Base-by-base conservation (phyloP, 1,140 invertebrate genomes). In the Micrasema longulum region DNA sequence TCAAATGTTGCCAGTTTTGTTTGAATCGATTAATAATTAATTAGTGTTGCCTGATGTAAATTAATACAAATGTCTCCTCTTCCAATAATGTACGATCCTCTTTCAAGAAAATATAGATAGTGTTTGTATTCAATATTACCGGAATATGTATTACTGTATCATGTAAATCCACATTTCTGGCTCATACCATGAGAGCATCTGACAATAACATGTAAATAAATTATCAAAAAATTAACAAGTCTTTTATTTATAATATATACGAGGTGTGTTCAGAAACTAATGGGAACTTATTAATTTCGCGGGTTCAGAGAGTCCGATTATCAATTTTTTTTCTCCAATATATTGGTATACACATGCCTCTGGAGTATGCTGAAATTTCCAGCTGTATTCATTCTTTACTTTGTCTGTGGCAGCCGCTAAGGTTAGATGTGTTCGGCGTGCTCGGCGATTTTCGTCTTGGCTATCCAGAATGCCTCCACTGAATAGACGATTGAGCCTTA, bases 201-300 rank as follows among this genome's bases (percentile, higher is more conserved):
- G 72, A 74, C 72, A 74, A 74, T 74, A 74, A 74, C 62, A 43
- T 74, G 72, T 74, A 74, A 74, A 74, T 74, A 74, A 74, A 74
- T 71, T 74, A 74, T 74, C 67, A 74, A 74, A 74, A 74, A 71
- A 70, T 50, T 69, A n/a, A 6, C 5, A n/a, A 55, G 5, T 11
- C 31, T 55, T 55, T 55, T 55, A 31, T 31, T 31, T 31, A 4
- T 2, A 31, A n/a, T n/a, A n/a, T n/a, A n/a, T n/a, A n/a, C n/a
- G n/a, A n/a, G n/a, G n/a, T n/a, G n/a, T n/a, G n/a, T n/a, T n/a
- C n/a, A n/a, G n/a, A n/a, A n/a, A n/a, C n/a, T n/a, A n/a, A n/a
- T n/a, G n/a, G n/a, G n/a, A n/a, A n/a, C n/a, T n/a, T n/a, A n/a
- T n/a, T n/a, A n/a, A n/a, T n/a, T n/a, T n/a, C n/a, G n/a, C n/a